Base-by-base conservation (phyloP, 2,888 invertebrate species). In the Boloria selene region DNA sequence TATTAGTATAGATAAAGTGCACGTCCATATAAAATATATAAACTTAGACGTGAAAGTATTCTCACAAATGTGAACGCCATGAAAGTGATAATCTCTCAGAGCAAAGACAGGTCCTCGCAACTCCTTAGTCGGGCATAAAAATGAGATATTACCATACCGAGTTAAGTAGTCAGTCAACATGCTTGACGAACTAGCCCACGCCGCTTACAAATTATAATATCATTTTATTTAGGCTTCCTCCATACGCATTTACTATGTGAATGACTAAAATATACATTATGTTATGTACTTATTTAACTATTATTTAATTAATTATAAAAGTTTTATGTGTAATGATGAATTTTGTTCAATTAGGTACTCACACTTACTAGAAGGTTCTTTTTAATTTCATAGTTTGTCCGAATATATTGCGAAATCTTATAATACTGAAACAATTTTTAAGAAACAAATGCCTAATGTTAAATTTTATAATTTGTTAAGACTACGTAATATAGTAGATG, bases 91-190 rank as follows among this genome's bases (percentile, higher is more conserved):
- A 64, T 72, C 70, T 67, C 70, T 69, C 67, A 62, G 68, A 51
- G 61, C 31, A 59, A 47, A 59, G 67, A 61, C 65, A 44, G 58
- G 65, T 56, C 61, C 42, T 18, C 38, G 16, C 26, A 60, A 62
- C 53, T 55, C 72, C 72, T 67, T 71, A 72, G 62, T 61, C 66
- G 71, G 71, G 61, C 61, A 70, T 67, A 72, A 71, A 72, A 71
- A 73, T 73, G 72, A 72, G 70, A 70, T 72, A 73, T 73, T 73
- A 71, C 72, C 71, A 73, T 73, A 73, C 68, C 17, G 42, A 71
- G 71, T 65, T 65, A 61, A 69, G 64, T 54, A 64, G 66, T 61
- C 53, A 66, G 54, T 66, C 61, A 58, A 47, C 66, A 66, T 61
- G 61, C 59, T 63, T 55, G 52, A 56, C 22, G 61, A 26, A 58